These are phyloP conservation scores for Halcyon leucocephala DNA, from an alignment of 2,797 vertebrate species.

Conservation along the genomic window DNA sequence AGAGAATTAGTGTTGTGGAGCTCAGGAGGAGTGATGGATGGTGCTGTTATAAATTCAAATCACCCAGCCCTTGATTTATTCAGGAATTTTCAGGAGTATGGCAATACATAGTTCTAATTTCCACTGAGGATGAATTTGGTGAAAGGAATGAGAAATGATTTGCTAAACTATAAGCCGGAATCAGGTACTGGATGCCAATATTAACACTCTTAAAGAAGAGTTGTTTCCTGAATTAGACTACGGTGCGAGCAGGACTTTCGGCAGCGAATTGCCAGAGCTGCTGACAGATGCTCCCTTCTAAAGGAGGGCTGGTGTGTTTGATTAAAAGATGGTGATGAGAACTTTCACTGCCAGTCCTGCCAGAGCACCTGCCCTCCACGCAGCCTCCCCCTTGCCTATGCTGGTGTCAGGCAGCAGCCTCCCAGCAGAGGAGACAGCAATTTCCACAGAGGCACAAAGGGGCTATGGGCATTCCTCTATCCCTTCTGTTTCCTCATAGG, in stretches of 20 bases:
- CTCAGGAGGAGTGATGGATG: slow-evolving; percentile 29
- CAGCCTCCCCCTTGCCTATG: neutral
- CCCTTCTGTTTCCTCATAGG: neutral
- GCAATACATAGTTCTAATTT: slow-evolving; percentile 51
- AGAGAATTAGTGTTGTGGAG: neutral
- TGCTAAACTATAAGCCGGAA: slow-evolving; percentile 33
- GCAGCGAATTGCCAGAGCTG: neutral
- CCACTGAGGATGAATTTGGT: slow-evolving; percentile 58
- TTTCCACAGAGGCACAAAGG: neutral
- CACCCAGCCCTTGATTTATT: slow-evolving; percentile 37
- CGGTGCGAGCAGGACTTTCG: neutral
- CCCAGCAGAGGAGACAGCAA: neutral
- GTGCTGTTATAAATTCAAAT: slow-evolving; percentile 29
- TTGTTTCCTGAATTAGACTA: slow-evolving; percentile 47
- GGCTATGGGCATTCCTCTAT: neutral
- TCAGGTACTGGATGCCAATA: slow-evolving; percentile 38
- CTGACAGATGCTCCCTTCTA: slow-evolving; percentile 1
- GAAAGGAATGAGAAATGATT: slow-evolving; percentile 56
- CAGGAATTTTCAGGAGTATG: slow-evolving; percentile 24
- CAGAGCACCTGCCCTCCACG: neutral
- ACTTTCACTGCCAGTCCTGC: neutral
- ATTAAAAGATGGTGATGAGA: slow-evolving; percentile 12
- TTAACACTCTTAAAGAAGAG: slow-evolving; percentile 51
- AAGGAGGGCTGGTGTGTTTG: neutral
- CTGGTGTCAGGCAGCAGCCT: neutral